A percentile compares a stretch with the other conserved stretches of the same genome.
phyloP scores from a whole-genome alignment of 2,113 vertebrate species.

The Baryphthengus martii region DNA sequence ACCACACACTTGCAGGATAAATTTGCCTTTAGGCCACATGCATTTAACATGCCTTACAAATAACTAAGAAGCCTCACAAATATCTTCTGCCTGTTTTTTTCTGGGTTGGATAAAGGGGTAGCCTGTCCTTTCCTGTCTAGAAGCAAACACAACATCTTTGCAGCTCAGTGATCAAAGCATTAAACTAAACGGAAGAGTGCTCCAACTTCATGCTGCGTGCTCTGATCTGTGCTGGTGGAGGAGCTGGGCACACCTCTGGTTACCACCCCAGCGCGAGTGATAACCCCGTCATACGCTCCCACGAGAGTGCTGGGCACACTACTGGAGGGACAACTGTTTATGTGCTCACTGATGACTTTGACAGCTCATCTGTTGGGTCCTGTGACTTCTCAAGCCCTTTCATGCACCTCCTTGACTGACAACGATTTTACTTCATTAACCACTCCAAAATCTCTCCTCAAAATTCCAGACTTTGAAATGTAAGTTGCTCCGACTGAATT shows the following conservation, averaged over 20 bases:
- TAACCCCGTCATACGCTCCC: neutral
- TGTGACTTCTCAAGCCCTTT: neutral
- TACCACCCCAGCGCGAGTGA: neutral
- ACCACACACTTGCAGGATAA: neutral
- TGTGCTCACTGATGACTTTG: neutral
- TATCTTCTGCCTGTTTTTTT: neutral
- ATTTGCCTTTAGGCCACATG: neutral
- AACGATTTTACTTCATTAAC: neutral
- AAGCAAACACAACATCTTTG: neutral
- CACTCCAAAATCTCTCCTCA: neutral
- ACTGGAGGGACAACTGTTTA: neutral
- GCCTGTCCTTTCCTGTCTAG: neutral
- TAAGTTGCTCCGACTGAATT: neutral
- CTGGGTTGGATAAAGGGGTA: neutral
- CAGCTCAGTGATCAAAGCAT: neutral
- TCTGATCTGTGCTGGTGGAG: neutral
- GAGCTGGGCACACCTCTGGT: neutral
- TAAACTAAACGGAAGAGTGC: neutral
- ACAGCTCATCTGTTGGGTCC: neutral
- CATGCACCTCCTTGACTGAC: neutral
- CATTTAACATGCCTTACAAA: neutral
- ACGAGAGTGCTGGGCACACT: fast-evolving
- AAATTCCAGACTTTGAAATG: neutral
- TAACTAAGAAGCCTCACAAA: neutral
- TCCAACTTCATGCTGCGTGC: neutral